Evolutionary conservation across 2,888 invertebrate species (phyloP).

Genomic region (Metalampra italica): DNA sequence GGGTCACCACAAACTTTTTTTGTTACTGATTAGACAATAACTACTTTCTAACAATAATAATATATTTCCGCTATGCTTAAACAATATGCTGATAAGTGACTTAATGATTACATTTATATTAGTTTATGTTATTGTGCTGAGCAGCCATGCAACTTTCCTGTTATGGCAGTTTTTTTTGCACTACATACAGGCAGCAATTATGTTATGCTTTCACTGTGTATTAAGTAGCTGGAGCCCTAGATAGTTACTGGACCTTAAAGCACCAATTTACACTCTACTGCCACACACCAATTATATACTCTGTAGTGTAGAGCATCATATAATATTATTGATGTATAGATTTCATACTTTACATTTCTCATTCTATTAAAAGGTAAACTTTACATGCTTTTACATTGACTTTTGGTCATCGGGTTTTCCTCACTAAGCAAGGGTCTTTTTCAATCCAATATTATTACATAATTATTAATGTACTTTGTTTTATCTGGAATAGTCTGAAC

Average conservation of each 20-base stretch:
- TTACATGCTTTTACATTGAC: too few species aligned
- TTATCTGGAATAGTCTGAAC: too few species aligned
- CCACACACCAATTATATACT: background rate
- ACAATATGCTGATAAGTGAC: background rate
- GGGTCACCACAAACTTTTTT: background rate
- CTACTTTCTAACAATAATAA: too few species aligned
- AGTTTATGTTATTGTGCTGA: background rate
- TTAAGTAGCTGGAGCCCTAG: conserved; percentile 32
- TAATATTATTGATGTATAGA: too few species aligned
- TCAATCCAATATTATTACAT: too few species aligned
- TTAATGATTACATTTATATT: background rate
- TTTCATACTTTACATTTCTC: too few species aligned
- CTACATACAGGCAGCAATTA: background rate
- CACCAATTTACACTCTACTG: conserved; percentile 2
- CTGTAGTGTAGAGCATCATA: background rate
- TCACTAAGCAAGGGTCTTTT: too few species aligned
- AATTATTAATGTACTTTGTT: too few species aligned
- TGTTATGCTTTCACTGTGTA: conserved; percentile 32
- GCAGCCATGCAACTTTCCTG: background rate
- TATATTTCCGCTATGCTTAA: too few species aligned
- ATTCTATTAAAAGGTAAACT: too few species aligned
- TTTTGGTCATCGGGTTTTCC: too few species aligned
- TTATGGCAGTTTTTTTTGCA: background rate
- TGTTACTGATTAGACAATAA: too few species aligned
- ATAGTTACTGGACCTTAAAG: conserved; percentile 34